Percentiles rank a stretch among this genome's conserved stretches.
Evolutionary conservation across 2,888 invertebrate species (phyloP).

Genomic region (Coleophora flavipennella): DNA sequence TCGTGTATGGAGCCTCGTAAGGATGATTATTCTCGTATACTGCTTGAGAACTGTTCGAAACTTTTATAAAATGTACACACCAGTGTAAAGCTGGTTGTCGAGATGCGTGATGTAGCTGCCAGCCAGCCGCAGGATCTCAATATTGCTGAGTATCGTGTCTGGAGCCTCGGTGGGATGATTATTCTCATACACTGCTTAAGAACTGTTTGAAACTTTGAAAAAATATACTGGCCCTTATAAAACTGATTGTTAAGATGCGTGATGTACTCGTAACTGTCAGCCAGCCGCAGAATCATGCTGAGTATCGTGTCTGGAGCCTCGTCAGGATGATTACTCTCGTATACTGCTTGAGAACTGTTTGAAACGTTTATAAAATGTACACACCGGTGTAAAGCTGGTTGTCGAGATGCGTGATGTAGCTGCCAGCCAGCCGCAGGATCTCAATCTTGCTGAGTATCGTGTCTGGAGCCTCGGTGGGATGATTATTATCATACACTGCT

Average conservation of each 20-base stretch:
- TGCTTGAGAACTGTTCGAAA: no score
- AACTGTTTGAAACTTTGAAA: no score
- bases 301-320: no score
- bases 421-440: constrained; percentile 90
- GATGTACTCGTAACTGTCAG: no score
- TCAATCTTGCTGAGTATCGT: constrained; percentile 98
- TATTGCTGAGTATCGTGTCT: constrained; percentile 94
- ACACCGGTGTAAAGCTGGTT: constrained; percentile 81
- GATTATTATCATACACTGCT: no score
- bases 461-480: no score
- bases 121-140: constrained; percentile 92
- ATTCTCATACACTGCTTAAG: constrained; percentile 87
- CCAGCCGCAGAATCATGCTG: constrained; percentile 86
- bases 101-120: constrained; percentile 96
- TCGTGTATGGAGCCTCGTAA: no score
- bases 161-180: constrained; percentile 97
- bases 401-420: constrained; percentile 93
- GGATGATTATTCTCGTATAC: no score
- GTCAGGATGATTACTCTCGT: no score
- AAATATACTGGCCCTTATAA: no score
- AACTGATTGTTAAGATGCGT: constrained; percentile 82
- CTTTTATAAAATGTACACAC: constrained; percentile 30
- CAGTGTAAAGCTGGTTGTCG: constrained; percentile 79
- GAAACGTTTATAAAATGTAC: no score
- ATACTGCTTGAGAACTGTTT: no score